Conservation (phyloP, 1,140 invertebrate species). For the Drosophila micromelanica region DNA sequence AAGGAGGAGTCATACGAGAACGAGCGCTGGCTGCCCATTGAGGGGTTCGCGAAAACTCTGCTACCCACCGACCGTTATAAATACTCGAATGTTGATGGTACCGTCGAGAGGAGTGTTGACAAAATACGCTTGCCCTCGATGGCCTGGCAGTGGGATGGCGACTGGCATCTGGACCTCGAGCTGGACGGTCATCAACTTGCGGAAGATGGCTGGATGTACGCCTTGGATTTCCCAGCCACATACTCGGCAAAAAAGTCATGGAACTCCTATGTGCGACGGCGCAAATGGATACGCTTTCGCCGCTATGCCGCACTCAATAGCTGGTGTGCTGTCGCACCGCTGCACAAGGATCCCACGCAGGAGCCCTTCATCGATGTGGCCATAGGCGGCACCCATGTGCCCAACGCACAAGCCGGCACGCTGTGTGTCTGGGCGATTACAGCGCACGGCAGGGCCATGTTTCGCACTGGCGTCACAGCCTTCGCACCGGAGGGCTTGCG, state of each 20-base stretch:
- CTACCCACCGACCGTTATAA: constrained; percentile 94
- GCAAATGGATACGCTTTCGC: constrained; percentile 93
- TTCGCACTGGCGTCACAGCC: constrained; percentile 90
- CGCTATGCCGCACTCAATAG: constrained; percentile 94
- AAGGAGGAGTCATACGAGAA: constrained; percentile 97
- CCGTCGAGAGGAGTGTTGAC: constrained; percentile 90
- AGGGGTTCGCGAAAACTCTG: constrained; percentile 92
- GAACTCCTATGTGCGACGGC: constrained; percentile 95
- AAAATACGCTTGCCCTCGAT: constrained; percentile 93
- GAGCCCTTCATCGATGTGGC: constrained; percentile 90
- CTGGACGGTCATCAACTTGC: constrained; percentile 94
- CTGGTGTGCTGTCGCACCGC: constrained; percentile 95
- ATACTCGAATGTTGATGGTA: constrained; percentile 93
- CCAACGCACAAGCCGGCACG: constrained; percentile 89
- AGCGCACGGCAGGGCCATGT: constrained; percentile 94
- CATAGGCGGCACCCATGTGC: constrained; percentile 92
- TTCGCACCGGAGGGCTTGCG: constrained; percentile 92
- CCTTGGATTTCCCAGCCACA: constrained; percentile 95
- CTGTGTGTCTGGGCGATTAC: constrained; percentile 96
- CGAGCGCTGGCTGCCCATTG: constrained; percentile 95
- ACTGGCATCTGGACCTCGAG: constrained; percentile 95
- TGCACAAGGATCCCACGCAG: constrained; percentile 94
- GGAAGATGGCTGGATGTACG: constrained; percentile 97
- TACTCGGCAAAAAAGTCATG: constrained; percentile 93
- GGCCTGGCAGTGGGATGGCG: constrained; percentile 97